Base-by-base conservation (phyloP, 2,797 vertebrate species). In the Threskiornis aethiopicus region DNA sequence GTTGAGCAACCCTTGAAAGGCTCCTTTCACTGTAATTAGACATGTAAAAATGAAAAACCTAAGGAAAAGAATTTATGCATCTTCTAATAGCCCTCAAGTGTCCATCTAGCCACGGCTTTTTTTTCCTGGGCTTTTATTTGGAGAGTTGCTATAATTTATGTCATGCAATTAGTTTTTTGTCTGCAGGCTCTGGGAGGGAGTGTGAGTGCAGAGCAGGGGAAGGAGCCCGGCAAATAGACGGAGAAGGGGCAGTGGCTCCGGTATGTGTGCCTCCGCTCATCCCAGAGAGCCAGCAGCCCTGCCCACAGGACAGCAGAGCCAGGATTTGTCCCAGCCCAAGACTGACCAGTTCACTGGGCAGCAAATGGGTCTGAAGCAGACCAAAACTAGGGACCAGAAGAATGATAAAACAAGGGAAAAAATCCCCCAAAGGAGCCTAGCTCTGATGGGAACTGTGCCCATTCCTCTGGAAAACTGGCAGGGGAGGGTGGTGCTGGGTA, bases 21-120 rank as follows among this genome's bases (percentile, higher is more conserved):
- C 85, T 97, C 85, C 46, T 96, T 93, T 95, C 93, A 94, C 51
- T 84, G 85, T 93, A 97, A 96, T 96, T 94, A 95, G 93, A 96
- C 92, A 89, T 70, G 92, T 91, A 96, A 90, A 97, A 97, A 96
- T 96, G 93, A 93, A 97, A 97, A 94, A 96, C 81, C 46, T 24
- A 84, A 96, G 95, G 91, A 93, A 81, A 94, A 89, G 83, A 90
- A 97, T 93, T 93, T 94, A 95, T 96, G 91, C 94, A 94, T 95
- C 95, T 96, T 96, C 95, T 96, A 96, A 96, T 96, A 87, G 95
- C 88, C 90, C 95, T 96, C 93, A 92, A 96, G 93, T 96, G 92
- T 90, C 96, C 87, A 88, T 93, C 96, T 93, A 93, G 95, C 64
- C 90, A 66, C 87, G 81, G 91, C 57, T 70, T 95, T 93, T 96